Conservation (phyloP, 2,113 vertebrate genomes). For the Varanus salvator region DNA sequence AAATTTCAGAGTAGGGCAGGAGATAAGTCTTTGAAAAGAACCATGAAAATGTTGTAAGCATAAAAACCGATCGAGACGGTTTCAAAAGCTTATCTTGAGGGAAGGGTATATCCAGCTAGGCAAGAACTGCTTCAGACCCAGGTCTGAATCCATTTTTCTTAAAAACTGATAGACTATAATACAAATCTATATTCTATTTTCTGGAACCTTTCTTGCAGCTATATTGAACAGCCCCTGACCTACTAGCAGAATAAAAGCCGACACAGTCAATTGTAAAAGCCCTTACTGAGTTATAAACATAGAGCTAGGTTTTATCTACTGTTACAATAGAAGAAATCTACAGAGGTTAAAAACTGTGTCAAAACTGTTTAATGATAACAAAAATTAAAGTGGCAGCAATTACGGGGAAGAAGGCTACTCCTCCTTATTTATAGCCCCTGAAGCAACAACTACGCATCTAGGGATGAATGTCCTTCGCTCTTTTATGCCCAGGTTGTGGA, state of each 20-base stretch:
- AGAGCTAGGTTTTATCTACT: slow-evolving; percentile 17
- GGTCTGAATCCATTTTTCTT: slow-evolving; percentile 43
- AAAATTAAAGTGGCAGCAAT: slow-evolving; percentile 12
- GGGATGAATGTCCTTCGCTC: neutral
- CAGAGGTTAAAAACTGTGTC: slow-evolving; percentile 11
- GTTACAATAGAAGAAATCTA: neutral
- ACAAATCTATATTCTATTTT: slow-evolving; percentile 44
- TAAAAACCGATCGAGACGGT: slow-evolving; percentile 54
- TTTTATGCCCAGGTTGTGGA: neutral
- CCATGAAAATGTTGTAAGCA: slow-evolving; percentile 52
- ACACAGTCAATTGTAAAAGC: slow-evolving; percentile 32
- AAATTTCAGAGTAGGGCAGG: slow-evolving; percentile 24
- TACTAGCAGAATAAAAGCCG: neutral
- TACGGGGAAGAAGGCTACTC: slow-evolving; percentile 18
- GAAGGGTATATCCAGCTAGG: slow-evolving; percentile 51
- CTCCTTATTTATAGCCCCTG: slow-evolving; percentile 16
- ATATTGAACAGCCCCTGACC: neutral
- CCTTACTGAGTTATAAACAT: neutral
- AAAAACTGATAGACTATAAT: slow-evolving; percentile 54
- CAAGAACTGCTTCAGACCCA: slow-evolving; percentile 57
- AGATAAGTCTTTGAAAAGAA: slow-evolving; percentile 57
- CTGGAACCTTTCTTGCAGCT: slow-evolving; percentile 31
- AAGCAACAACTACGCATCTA: slow-evolving; percentile 11
- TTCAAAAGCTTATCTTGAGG: slow-evolving; percentile 48
- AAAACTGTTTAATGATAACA: neutral